Evolutionary conservation across 2,888 invertebrate species (phyloP).

Genomic region (Cephus sareptanus): DNA sequence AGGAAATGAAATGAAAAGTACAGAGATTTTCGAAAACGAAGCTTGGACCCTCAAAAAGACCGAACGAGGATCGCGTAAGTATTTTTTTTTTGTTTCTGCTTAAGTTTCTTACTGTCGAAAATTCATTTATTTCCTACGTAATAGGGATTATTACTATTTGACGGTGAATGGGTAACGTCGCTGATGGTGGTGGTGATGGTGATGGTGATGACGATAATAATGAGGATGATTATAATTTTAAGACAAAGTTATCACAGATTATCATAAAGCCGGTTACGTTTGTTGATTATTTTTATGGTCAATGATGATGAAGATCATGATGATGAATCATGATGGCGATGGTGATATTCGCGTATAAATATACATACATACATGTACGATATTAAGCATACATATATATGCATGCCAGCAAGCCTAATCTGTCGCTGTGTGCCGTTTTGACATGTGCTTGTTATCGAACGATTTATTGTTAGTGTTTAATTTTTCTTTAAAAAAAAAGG

Average conservation of each 20-base stretch:
- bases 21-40: conserved; percentile 15
- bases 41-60: neutral
- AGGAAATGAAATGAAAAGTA: conserved; percentile 14
- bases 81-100: conserved; percentile 7
- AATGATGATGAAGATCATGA: neutral
- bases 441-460: neutral
- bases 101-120: neutral
- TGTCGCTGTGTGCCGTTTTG: conserved; percentile 1
- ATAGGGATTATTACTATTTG: neutral
- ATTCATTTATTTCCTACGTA: too few species aligned
- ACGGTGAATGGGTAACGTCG: neutral
- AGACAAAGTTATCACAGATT: too few species aligned
- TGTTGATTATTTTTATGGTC: too few species aligned
- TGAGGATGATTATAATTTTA: neutral
- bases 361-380: conserved; percentile 5
- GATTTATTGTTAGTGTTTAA: neutral
- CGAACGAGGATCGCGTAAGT: conserved; percentile 11
- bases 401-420: neutral
- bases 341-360: neutral
- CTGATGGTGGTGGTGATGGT: neutral
- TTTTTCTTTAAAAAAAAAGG: neutral
- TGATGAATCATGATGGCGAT: neutral
- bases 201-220: neutral
- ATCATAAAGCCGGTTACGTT: too few species aligned
- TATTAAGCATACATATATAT: neutral